Evolutionary conservation across 2,888 invertebrate genomes (phyloP).

Genomic region (Rhamnusium bicolor): DNA sequence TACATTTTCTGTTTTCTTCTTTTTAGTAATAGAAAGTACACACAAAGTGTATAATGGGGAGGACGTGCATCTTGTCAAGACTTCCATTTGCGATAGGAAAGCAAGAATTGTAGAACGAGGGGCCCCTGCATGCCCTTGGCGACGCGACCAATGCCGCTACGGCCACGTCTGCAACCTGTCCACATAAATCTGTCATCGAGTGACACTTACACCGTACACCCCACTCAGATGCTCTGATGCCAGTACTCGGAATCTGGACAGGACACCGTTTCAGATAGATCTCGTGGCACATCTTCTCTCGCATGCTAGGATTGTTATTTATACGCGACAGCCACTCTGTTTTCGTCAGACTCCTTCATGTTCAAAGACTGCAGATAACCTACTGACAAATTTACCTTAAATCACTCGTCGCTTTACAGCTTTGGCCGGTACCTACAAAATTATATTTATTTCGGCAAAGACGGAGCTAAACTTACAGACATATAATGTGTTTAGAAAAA

Average conservation of each 20-base stretch:
- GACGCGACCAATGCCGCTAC: constrained; percentile 60
- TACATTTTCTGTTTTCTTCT: background rate
- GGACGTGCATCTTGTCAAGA: background rate
- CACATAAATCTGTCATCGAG: constrained; percentile 72
- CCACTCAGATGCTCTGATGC: constrained; percentile 47
- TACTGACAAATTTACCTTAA: constrained; percentile 56
- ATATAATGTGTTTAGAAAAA: too few relatives aligned
- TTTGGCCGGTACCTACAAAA: constrained; percentile 11
- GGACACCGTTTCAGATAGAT: constrained; percentile 34
- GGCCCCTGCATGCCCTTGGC: constrained; percentile 36
- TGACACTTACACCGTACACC: constrained; percentile 63
- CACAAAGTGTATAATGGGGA: background rate
- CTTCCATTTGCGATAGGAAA: constrained; percentile 9
- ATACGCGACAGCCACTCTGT: constrained; percentile 55
- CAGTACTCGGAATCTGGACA: constrained; percentile 34
- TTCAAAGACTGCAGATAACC: constrained; percentile 52
- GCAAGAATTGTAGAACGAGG: background rate
- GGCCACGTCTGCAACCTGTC: constrained; percentile 71
- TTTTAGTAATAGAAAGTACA: background rate
- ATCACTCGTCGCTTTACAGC: constrained; percentile 32
- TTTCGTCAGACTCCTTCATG: constrained; percentile 52
- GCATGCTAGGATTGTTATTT: constrained; percentile 50
- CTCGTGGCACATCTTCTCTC: constrained; percentile 34
- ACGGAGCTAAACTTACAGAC: background rate
- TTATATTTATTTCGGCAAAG: background rate